phyloP scores from a whole-genome alignment of 2,797 vertebrate genomes.

The Notolepis coatsorum region DNA sequence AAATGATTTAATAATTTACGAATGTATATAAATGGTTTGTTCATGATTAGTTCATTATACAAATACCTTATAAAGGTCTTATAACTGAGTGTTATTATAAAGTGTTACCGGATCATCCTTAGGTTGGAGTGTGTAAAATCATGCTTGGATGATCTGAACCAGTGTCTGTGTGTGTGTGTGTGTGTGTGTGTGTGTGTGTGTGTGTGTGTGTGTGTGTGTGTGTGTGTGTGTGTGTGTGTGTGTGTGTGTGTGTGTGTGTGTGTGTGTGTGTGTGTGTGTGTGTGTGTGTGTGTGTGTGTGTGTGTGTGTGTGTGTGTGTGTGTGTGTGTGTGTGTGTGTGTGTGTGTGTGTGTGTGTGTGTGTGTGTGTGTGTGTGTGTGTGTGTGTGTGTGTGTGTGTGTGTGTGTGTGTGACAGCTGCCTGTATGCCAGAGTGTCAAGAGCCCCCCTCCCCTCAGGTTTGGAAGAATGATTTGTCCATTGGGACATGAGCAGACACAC shows the following conservation, averaged over 20 bases:
- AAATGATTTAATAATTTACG: too few relatives aligned
- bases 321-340: neutral
- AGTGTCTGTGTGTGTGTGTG: neutral
- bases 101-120: slow-evolving; percentile 4
- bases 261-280: slow-evolving; percentile 1
- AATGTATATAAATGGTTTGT: too few relatives aligned
- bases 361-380: slow-evolving; percentile 5
- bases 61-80: too few relatives aligned
- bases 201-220: neutral
- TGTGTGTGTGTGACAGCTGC: slow-evolving; percentile 44
- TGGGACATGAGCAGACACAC: slow-evolving; percentile 10
- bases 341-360: slow-evolving; percentile 1
- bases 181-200: neutral
- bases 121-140: slow-evolving; percentile 21
- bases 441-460: slow-evolving; percentile 9
- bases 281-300: neutral
- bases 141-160: slow-evolving; percentile 15
- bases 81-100: too few relatives aligned
- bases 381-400: slow-evolving; percentile 8
- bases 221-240: slow-evolving; percentile 6
- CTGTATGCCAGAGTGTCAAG: slow-evolving; percentile 38
- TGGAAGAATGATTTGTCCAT: slow-evolving; percentile 22
- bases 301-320: neutral
- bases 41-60: too few relatives aligned
- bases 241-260: slow-evolving; percentile 8